Base-by-base conservation (phyloP, 2,113 vertebrate genomes). In the Protomyctophum bolini region DNA sequence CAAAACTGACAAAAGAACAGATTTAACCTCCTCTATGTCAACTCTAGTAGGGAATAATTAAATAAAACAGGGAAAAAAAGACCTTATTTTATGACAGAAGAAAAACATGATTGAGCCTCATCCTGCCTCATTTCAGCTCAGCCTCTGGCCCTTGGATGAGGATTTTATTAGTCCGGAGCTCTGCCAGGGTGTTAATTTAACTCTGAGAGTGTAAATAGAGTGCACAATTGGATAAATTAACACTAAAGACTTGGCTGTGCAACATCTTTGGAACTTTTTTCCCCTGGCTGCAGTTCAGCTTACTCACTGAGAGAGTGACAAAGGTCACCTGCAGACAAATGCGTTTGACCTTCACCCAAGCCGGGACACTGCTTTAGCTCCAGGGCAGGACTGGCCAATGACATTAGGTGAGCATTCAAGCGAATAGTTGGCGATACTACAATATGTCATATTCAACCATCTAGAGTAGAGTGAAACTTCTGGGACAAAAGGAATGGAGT, bases 251-350 rank as follows among this genome's bases (percentile, higher is more conserved):
- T 41, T 41, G 1, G 33, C 33, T 10, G 61, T 45, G 68, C 54
- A 14, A 71, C 49, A 79, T 76, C 68, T 81, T 75, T 83, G 58
- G 10, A 75, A 50, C 46, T 68, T 41, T 77, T 49, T 72, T 81
- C 86, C 72, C 72, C 57, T 70, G 79, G 59, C 57, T 66, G 14
- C 11, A 6, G 74, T 67, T 67, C 66, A 77, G 83, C 74, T 87
- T 77, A 70, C 41, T 1, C 52, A 46, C 80, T 83, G 70, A 80
- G 77, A 83, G 81, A 77, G 86, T 83, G 77, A 86, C 82, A 66
- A 66, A 68, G 65, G 66, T 63, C 66, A 86, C 68, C 70, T 65
- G 69, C 50, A 73, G 80, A 81, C 70, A 68, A 68, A 82, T 29
- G 50, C 58, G 47, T 48, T 68, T 47, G 70, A 72, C 66, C 70